These are phyloP conservation scores for Avahi laniger DNA, from an alignment of 2,797 vertebrate genomes.

Conservation along the genomic window DNA sequence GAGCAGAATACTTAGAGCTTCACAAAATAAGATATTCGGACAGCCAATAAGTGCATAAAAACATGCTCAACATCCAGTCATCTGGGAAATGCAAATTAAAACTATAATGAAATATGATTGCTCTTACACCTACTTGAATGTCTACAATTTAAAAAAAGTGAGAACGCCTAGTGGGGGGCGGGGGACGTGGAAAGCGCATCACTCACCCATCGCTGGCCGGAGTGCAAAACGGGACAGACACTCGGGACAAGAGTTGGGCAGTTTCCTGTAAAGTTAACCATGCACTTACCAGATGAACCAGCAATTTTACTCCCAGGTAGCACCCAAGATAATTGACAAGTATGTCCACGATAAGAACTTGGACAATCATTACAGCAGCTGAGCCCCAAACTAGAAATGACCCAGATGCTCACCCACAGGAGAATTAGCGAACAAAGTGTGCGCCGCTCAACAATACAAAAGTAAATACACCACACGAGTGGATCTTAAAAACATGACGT, in stretches of 20 bases:
- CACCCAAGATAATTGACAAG: not conserved
- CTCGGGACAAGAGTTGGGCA: accelerated
- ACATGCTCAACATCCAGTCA: not conserved
- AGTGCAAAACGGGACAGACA: accelerated
- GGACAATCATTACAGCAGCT: accelerated
- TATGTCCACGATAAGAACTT: accelerated
- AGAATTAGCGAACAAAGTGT: accelerated
- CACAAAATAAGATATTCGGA: not conserved
- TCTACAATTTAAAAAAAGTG: not conserved
- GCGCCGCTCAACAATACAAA: not conserved
- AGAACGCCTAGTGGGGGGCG: accelerated
- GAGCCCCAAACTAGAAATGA: not conserved
- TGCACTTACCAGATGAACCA: accelerated
- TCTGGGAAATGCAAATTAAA: not conserved
- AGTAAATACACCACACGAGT: accelerated
- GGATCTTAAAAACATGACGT: accelerated
- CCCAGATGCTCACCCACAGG: not conserved
- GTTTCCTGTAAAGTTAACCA: not conserved
- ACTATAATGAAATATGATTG: not conserved
- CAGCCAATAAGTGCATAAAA: too few relatives aligned
- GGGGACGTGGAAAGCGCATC: accelerated
- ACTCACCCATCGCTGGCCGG: accelerated
- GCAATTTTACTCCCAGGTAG: not conserved
- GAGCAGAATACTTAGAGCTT: not conserved
- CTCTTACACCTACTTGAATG: not conserved